Conservation (phyloP, 2,113 vertebrate species). For the Rhynchopsitta pachyrhyncha region DNA sequence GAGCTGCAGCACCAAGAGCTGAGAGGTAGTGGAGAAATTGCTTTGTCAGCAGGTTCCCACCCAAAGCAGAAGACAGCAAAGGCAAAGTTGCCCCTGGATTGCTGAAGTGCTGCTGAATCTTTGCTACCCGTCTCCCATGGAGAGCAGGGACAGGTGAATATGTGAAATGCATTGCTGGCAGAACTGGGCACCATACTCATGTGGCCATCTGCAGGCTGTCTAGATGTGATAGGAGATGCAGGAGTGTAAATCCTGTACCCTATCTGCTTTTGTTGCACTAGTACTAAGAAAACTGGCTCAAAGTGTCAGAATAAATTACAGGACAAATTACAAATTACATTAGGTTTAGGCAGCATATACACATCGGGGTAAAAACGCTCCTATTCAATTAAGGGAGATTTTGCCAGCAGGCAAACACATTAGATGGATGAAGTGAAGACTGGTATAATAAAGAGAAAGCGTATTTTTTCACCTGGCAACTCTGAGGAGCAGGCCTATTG, state of each 20-base stretch:
- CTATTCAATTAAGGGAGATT: not conserved
- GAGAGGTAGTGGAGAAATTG: not conserved
- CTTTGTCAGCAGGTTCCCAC: not conserved
- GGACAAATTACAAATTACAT: not conserved
- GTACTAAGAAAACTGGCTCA: not conserved
- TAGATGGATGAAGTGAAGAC: fast-evolving
- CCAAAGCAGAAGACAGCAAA: not conserved
- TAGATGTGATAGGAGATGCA: not conserved
- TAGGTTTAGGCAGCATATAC: not conserved
- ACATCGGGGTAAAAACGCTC: not conserved
- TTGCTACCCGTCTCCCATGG: fast-evolving
- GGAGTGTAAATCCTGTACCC: too few relatives aligned
- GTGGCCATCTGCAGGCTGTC: too few relatives aligned
- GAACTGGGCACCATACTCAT: too few relatives aligned
- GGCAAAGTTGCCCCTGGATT: fast-evolving
- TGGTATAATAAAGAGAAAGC: not conserved
- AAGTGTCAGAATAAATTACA: not conserved
- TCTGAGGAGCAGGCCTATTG: not conserved
- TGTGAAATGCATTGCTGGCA: not conserved
- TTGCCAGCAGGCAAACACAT: fast-evolving
- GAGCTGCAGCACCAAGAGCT: too few relatives aligned
- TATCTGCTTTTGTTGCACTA: not conserved
- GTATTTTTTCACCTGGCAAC: not conserved
- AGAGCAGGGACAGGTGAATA: not conserved
- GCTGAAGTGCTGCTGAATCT: fast-evolving